Evolutionary conservation across 2,113 vertebrate genomes (phyloP).

Genomic region (Isichthys henryi): DNA sequence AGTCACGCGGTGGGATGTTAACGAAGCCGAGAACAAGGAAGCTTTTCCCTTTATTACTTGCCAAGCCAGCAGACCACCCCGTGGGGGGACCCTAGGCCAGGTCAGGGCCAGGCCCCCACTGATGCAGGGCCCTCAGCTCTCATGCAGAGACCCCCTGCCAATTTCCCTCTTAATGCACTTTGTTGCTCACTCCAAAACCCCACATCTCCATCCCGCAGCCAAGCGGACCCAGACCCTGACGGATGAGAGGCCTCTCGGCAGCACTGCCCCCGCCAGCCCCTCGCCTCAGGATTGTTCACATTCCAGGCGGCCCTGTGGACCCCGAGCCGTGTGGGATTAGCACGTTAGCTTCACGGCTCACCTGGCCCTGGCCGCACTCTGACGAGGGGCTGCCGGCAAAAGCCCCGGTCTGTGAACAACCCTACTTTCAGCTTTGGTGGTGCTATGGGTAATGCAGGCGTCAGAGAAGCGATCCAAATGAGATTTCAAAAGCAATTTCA

Average conservation of each 20-base stretch:
- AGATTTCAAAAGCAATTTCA: neutral
- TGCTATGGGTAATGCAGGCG: neutral
- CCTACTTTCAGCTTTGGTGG: neutral
- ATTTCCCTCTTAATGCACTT: neutral
- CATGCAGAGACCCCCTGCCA: neutral
- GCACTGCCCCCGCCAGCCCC: neutral
- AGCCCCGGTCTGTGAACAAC: neutral
- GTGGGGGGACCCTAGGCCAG: neutral
- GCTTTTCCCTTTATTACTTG: conserved; percentile 35
- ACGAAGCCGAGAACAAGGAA: conserved; percentile 43
- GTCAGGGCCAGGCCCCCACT: neutral
- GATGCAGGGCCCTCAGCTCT: conserved; percentile 8
- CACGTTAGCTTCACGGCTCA: neutral
- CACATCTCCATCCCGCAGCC: neutral
- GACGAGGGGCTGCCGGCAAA: neutral
- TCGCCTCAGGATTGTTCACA: neutral
- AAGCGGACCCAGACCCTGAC: neutral
- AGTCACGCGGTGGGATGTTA: neutral
- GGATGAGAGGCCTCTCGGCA: neutral
- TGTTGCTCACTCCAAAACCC: neutral
- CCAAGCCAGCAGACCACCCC: conserved; percentile 33
- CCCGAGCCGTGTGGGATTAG: neutral
- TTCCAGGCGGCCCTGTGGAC: neutral
- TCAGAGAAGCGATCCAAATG: neutral
- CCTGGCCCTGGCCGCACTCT: neutral